Evolutionary conservation across 2,113 vertebrate genomes (phyloP).

Genomic region (Neodontobutis hainanensis): DNA sequence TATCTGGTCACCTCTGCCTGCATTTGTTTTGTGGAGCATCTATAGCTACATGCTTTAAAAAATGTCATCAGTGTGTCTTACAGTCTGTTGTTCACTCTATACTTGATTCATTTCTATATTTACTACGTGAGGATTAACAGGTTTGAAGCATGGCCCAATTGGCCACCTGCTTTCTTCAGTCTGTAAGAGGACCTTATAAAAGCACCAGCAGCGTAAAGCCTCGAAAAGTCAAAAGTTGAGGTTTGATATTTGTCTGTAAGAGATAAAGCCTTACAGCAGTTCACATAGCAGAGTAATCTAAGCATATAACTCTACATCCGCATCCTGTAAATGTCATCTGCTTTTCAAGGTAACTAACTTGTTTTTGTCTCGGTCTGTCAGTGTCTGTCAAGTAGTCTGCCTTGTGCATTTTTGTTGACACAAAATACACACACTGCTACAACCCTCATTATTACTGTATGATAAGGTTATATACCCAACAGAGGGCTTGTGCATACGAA

Average conservation of each 20-base stretch:
- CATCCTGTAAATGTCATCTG: not conserved
- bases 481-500: not conserved
- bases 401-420: not conserved
- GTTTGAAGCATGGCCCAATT: conserved; percentile 56
- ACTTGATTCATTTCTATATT: conserved; percentile 71
- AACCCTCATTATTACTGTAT: too few relatives aligned
- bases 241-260: not conserved
- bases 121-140: conserved; percentile 74
- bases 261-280: not conserved
- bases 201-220: not conserved
- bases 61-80: conserved; percentile 44
- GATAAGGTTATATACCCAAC: not conserved
- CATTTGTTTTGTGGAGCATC: not conserved
- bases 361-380: conserved; percentile 9
- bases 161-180: conserved; percentile 75
- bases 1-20: not conserved
- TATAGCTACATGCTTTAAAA: conserved; percentile 8
- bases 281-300: too few relatives aligned
- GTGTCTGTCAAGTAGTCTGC: not conserved
- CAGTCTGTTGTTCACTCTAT: conserved; percentile 44
- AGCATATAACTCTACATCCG: not conserved
- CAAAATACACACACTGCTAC: not conserved
- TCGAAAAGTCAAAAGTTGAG: not conserved
- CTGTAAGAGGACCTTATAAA: conserved; percentile 29
- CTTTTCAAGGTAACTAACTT: not conserved